These are phyloP conservation scores for Crematogaster levior DNA, from an alignment of 2,888 invertebrate species.

Conservation along the genomic window DNA sequence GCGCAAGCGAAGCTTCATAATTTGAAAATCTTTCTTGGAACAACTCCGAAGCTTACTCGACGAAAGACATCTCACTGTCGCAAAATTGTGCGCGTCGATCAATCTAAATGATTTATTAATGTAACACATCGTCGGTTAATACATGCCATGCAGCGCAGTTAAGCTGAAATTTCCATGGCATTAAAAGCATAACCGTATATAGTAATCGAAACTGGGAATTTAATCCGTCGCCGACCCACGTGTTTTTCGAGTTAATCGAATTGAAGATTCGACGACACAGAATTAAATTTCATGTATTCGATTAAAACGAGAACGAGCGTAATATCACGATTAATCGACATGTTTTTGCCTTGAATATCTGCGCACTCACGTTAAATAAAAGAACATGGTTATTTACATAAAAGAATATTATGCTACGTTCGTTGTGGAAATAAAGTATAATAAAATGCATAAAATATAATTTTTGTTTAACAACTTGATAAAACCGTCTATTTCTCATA, in stretches of 20 bases:
- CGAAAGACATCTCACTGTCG: slow-evolving; percentile 6
- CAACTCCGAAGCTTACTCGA: not conserved
- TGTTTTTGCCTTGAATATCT: slow-evolving; percentile 18
- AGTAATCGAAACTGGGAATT: slow-evolving; percentile 35
- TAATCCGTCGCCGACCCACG: not conserved
- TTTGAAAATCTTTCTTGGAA: slow-evolving; percentile 63
- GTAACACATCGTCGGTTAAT: not conserved
- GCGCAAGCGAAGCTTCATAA: slow-evolving; percentile 58
- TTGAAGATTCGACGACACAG: slow-evolving; percentile 21
- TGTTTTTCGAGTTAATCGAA: slow-evolving; percentile 45
- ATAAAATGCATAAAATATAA: not conserved
- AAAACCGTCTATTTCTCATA: not conserved
- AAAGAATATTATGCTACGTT: not conserved
- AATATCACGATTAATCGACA: slow-evolving; percentile 32
- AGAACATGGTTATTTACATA: slow-evolving; percentile 11
- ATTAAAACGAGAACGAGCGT: slow-evolving; percentile 39
- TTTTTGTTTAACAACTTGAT: not conserved
- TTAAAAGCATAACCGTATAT: slow-evolving; percentile 29
- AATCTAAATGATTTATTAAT: slow-evolving; percentile 37
- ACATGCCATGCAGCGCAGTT: not conserved
- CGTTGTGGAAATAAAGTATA: not conserved
- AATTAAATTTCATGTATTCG: slow-evolving; percentile 41
- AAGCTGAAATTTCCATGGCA: slow-evolving; percentile 32
- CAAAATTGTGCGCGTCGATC: slow-evolving; percentile 14
- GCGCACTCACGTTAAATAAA: not conserved